phyloP scores from a whole-genome alignment of 2,888 invertebrate species.

The Neocrepidodera transversa region DNA sequence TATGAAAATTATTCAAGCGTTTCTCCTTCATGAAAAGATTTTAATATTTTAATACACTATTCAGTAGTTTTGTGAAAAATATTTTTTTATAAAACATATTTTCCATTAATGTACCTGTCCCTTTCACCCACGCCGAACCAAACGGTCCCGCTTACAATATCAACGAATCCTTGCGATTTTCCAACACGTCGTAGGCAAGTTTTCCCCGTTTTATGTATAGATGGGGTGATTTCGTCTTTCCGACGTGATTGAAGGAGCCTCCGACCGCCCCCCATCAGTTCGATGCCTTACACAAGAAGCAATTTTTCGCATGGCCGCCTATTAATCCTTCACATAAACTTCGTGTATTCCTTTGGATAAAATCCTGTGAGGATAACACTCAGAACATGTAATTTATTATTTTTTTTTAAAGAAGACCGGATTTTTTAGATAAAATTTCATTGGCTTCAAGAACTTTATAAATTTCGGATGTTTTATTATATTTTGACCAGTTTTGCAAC shows the following conservation, averaged over 20 bases:
- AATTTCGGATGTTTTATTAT: too few relatives aligned
- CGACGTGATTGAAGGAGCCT: slow-evolving; percentile 40
- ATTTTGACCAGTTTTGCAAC: too few relatives aligned
- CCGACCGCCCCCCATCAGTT: slow-evolving; percentile 33
- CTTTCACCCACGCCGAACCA: too few relatives aligned
- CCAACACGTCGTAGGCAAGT: slow-evolving; percentile 13
- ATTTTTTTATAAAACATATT: too few relatives aligned
- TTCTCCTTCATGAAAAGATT: too few relatives aligned
- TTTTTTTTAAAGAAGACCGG: slow-evolving; percentile 8
- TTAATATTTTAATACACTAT: too few relatives aligned
- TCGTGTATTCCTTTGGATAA: slow-evolving; percentile 30
- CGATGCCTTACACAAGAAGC: slow-evolving; percentile 36
- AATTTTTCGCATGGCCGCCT: slow-evolving; percentile 40
- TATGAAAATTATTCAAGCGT: too few relatives aligned
- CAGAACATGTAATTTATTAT: slow-evolving; percentile 24
- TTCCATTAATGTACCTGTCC: too few relatives aligned
- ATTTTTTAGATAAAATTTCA: slow-evolving; percentile 5
- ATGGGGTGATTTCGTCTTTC: slow-evolving; percentile 28
- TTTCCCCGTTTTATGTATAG: slow-evolving; percentile 30
- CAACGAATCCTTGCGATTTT: slow-evolving; percentile 14
- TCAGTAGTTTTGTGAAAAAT: too few relatives aligned
- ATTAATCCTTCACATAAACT: slow-evolving; percentile 38
- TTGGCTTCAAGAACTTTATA: not conserved
- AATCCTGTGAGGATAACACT: slow-evolving; percentile 31
- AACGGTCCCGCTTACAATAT: not conserved